A percentile compares a stretch with the other conserved stretches of the same genome.
phyloP scores from a whole-genome alignment of 2,113 vertebrate genomes.

The Urocolius indicus region DNA sequence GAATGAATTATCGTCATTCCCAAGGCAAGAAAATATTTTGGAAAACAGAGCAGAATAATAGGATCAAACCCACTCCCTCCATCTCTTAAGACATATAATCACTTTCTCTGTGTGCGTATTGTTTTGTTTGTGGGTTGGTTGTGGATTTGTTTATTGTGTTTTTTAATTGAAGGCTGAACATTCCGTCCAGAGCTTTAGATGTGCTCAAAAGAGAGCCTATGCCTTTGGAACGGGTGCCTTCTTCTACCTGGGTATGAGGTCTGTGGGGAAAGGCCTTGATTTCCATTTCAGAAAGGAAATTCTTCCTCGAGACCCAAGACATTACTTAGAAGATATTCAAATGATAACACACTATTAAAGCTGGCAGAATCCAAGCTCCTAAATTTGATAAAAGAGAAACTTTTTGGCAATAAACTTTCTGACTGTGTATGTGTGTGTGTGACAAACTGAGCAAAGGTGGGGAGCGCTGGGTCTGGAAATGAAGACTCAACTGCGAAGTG shows the following conservation, averaged over 20 bases:
- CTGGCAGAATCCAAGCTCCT: neutral
- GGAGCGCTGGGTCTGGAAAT: neutral
- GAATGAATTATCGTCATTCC: neutral
- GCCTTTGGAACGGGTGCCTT: neutral
- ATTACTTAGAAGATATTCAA: neutral
- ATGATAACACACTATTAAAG: neutral
- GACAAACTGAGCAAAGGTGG: neutral
- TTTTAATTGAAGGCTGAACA: neutral
- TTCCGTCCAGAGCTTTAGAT: neutral
- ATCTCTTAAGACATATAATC: neutral
- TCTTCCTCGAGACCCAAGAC: neutral
- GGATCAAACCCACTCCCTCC: neutral
- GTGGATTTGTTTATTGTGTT: neutral
- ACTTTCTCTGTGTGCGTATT: neutral
- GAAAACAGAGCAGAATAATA: neutral
- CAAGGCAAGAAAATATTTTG: neutral
- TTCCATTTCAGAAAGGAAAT: neutral
- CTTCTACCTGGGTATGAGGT: neutral
- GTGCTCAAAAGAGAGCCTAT: neutral
- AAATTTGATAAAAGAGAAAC: neutral
- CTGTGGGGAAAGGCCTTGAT: neutral
- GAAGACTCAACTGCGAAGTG: constrained; percentile 5
- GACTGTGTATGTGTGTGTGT: neutral
- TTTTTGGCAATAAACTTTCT: neutral
- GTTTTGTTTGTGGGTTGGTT: neutral